Percentiles rank a stretch among this genome's conserved stretches.
phyloP scores from a whole-genome alignment of 2,113 vertebrate genomes.

The Cryptotis parvus region DNA sequence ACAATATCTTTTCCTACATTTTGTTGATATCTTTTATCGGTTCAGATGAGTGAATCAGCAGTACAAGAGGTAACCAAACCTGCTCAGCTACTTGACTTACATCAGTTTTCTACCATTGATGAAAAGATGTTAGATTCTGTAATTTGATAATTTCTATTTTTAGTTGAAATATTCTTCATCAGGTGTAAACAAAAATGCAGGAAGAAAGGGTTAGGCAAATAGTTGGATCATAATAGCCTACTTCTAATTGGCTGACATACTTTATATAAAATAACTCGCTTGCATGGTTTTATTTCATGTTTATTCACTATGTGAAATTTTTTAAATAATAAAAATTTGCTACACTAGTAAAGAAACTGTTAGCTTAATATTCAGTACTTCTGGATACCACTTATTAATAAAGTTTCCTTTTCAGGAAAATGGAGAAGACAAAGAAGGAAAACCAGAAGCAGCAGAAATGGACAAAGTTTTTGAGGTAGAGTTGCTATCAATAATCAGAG shows the following conservation, averaged over 20 bases:
- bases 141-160: slow-evolving; percentile 44
- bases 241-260: slow-evolving; percentile 22
- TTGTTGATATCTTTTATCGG: slow-evolving; percentile 20
- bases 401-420: slow-evolving; percentile 64
- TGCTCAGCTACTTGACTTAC: slow-evolving; percentile 67
- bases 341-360: background rate
- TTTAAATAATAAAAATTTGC: slow-evolving; percentile 32
- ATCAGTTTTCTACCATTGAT: slow-evolving; percentile 60
- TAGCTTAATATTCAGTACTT: slow-evolving; percentile 33
- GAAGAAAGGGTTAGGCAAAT: background rate
- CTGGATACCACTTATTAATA: slow-evolving; percentile 28
- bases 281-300: slow-evolving; percentile 58
- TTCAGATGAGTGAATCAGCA: slow-evolving; percentile 66
- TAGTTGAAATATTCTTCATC: slow-evolving; percentile 42
- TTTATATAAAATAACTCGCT: background rate
- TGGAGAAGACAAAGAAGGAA: slow-evolving; percentile 37
- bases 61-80: slow-evolving; percentile 46
- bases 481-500: slow-evolving; percentile 36
- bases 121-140: slow-evolving; percentile 53
- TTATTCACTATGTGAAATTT: slow-evolving; percentile 36
- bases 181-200: slow-evolving; percentile 54
- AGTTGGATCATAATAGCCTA: slow-evolving; percentile 1
- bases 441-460: background rate
- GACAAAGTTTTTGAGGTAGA: slow-evolving; percentile 59
- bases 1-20: slow-evolving; percentile 6